phyloP scores from a whole-genome alignment of 2,797 vertebrate species.

The Tachyglossus aculeatus region DNA sequence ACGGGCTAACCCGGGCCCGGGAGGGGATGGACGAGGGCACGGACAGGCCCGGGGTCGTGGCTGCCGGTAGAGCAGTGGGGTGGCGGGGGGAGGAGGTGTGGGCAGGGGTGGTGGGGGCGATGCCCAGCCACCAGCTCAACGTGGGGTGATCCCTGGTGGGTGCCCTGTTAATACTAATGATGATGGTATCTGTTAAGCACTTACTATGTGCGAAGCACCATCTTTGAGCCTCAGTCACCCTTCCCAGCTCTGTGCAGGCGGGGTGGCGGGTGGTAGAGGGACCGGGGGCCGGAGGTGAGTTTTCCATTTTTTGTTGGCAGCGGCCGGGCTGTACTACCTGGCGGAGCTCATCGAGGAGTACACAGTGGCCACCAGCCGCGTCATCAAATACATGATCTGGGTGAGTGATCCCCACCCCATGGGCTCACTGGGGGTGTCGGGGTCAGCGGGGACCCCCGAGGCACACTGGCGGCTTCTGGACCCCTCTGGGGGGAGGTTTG shows the following conservation, averaged over 20 bases:
- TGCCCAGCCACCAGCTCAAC: background rate
- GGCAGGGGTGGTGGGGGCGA: background rate
- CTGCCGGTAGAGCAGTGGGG: no score
- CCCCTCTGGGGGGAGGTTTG: no score
- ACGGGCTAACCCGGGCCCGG: no score
- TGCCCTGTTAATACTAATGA: no score
- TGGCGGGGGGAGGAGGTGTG: background rate
- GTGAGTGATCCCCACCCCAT: constrained; percentile 74
- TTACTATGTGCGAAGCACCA: no score
- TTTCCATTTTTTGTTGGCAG: constrained; percentile 61
- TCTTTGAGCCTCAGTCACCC: background rate
- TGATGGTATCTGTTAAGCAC: no score
- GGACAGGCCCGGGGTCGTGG: no score
- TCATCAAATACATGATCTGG: constrained; percentile 98
- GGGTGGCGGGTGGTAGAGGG: background rate
- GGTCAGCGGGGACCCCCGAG: background rate
- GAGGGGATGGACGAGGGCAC: no score
- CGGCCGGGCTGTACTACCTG: constrained; percentile 93
- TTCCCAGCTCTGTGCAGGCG: background rate
- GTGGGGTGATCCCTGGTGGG: no score
- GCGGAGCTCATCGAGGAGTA: constrained; percentile 97
- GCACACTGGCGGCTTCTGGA: background rate
- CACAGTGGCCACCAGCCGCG: constrained; percentile 91
- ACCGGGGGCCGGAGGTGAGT: background rate
- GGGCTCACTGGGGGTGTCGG: rapidly evolving